Conservation (phyloP, 2,888 invertebrate species). For the Trichopoda pennipes region DNA sequence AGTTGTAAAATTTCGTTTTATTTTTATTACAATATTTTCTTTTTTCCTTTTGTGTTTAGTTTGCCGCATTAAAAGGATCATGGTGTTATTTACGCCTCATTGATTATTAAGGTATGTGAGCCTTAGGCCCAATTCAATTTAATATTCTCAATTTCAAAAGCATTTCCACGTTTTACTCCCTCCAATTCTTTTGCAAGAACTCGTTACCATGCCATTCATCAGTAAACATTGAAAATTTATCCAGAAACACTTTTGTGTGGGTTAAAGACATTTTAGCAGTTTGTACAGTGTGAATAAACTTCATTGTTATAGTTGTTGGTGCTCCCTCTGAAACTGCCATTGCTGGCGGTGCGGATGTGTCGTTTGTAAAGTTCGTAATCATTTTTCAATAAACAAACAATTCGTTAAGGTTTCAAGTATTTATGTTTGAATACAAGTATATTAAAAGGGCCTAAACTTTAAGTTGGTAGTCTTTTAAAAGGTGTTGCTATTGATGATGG, state of each 20-base stretch:
- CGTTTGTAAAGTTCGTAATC: conserved; percentile 49
- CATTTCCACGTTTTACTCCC: background rate
- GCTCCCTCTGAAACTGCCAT: conserved; percentile 9
- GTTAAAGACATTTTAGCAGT: conserved; percentile 8
- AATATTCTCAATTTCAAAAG: conserved; percentile 33
- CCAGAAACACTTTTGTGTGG: conserved; percentile 1
- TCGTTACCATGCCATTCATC: conserved; percentile 16
- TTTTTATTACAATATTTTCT: background rate
- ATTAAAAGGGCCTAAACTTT: conserved; percentile 15
- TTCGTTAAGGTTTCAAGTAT: conserved; percentile 49
- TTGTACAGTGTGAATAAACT: conserved; percentile 7
- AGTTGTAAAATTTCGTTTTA: background rate
- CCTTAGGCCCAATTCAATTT: conserved; percentile 35
- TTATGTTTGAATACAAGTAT: background rate
- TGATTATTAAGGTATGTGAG: conserved; percentile 51
- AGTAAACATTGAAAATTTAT: conserved; percentile 20
- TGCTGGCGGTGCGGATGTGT: conserved; percentile 6
- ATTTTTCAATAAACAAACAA: conserved; percentile 66
- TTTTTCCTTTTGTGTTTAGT: background rate
- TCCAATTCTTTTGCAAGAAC: background rate
- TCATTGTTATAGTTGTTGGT: conserved; percentile 4
- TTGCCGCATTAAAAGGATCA: conserved; percentile 37
- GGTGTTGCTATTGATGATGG: conserved; percentile 18
- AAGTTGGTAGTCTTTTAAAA: conserved; percentile 10
- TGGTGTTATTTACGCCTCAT: conserved; percentile 13